Percentiles rank a stretch among this genome's conserved stretches.
phyloP scores from a whole-genome alignment of 2,888 invertebrate genomes.

The Tetramorium bicarinatum region DNA sequence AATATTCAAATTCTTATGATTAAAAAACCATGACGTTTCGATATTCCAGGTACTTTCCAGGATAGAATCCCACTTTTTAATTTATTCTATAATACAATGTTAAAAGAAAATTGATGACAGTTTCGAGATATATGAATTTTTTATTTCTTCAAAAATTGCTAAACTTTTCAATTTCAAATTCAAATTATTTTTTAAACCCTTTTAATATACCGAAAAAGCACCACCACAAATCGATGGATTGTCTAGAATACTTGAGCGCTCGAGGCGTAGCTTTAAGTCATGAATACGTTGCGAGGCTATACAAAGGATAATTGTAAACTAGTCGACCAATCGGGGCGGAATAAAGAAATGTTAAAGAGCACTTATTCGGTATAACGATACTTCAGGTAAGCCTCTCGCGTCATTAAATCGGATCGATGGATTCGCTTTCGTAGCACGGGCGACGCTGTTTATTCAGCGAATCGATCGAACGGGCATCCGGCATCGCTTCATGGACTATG shows the following conservation, averaged over 20 bases:
- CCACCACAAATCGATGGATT: background rate
- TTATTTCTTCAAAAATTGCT: background rate
- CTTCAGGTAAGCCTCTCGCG: conserved; percentile 42
- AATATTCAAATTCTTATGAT: background rate
- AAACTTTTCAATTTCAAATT: background rate
- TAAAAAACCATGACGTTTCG: background rate
- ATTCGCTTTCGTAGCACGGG: conserved; percentile 33
- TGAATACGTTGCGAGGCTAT: background rate
- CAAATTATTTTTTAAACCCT: background rate
- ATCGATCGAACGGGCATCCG: conserved; percentile 29
- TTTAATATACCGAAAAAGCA: background rate
- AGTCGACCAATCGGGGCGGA: conserved; percentile 16
- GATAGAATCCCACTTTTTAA: background rate
- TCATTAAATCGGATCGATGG: conserved; percentile 51
- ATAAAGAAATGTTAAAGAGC: conserved; percentile 54
- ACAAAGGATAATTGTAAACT: conserved; percentile 11
- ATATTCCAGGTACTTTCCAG: background rate
- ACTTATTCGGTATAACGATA: conserved; percentile 26
- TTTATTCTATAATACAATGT: background rate
- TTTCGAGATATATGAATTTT: background rate
- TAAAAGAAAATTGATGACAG: background rate
- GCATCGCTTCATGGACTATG: conserved; percentile 26
- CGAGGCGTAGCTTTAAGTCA: background rate
- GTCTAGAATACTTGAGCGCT: background rate
- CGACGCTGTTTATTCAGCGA: conserved; percentile 40